Conservation (phyloP, 2,888 invertebrate species). For the Leptopilina myrica region DNA sequence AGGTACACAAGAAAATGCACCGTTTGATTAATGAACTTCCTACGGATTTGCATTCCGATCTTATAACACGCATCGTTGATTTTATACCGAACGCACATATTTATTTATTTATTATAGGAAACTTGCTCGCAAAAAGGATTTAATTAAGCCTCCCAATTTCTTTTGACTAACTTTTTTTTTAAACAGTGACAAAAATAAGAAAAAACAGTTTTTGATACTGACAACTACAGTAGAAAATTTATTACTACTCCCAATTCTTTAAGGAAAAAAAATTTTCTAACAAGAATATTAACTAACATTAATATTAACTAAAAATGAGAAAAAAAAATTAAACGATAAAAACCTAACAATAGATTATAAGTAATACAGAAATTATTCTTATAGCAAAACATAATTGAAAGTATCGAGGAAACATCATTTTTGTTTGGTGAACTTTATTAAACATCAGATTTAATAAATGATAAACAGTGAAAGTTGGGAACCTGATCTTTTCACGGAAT, state of each 20-base stretch:
- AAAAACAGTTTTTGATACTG: no score
- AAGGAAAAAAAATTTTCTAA: no score
- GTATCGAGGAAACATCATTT: not conserved
- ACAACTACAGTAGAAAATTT: no score
- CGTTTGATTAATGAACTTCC: conserved; percentile 56
- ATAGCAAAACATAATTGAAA: not conserved
- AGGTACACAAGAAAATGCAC: conserved; percentile 30
- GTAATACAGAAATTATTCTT: not conserved
- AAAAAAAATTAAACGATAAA: no score
- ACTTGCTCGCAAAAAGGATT: not conserved
- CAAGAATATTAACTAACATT: no score
- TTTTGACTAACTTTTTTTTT: not conserved
- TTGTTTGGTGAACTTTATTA: not conserved
- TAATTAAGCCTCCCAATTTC: conserved; percentile 3
- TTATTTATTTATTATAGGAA: not conserved
- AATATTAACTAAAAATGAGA: no score
- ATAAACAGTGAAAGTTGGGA: conserved; percentile 31
- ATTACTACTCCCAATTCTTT: no score
- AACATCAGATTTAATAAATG: conserved; percentile 8
- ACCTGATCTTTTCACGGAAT: not conserved
- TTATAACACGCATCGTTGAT: conserved; percentile 40
- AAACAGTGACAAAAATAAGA: not conserved
- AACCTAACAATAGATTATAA: no score
- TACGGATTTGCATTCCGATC: conserved; percentile 57
- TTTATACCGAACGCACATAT: not conserved